These are phyloP conservation scores for Phodopus roborovskii DNA, from an alignment of 2,113 vertebrate genomes.

Conservation along the genomic window DNA sequence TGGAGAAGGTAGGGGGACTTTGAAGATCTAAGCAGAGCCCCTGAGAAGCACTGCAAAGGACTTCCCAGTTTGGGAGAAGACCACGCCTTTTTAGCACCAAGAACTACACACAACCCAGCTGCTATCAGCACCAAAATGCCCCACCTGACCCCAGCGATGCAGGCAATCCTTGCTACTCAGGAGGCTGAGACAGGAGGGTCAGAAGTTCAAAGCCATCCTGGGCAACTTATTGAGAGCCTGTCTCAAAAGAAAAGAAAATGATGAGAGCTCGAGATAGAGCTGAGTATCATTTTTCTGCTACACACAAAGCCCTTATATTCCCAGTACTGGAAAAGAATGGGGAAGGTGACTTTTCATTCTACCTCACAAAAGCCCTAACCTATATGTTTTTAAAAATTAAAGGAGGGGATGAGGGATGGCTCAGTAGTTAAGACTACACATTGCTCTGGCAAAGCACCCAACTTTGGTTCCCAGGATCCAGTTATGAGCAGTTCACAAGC, in stretches of 20 bases:
- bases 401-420: background rate
- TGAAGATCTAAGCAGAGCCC: background rate
- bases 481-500: background rate
- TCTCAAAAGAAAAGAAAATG: background rate
- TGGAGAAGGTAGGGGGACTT: too few relatives aligned
- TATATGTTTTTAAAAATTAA: background rate
- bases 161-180: background rate
- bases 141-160: rapidly evolving
- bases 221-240: background rate
- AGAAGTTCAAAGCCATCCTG: background rate
- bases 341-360: background rate
- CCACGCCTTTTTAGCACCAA: background rate
- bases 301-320: background rate
- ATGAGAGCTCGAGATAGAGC: too few relatives aligned
- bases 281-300: background rate
- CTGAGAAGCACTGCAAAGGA: background rate
- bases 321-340: background rate
- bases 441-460: background rate
- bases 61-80: background rate
- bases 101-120: background rate
- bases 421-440: background rate
- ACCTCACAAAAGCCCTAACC: background rate
- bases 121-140: background rate
- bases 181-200: background rate
- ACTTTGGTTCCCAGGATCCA: background rate